phyloP scores from a whole-genome alignment of 2,888 invertebrate genomes.

The Xestia c-nigrum region DNA sequence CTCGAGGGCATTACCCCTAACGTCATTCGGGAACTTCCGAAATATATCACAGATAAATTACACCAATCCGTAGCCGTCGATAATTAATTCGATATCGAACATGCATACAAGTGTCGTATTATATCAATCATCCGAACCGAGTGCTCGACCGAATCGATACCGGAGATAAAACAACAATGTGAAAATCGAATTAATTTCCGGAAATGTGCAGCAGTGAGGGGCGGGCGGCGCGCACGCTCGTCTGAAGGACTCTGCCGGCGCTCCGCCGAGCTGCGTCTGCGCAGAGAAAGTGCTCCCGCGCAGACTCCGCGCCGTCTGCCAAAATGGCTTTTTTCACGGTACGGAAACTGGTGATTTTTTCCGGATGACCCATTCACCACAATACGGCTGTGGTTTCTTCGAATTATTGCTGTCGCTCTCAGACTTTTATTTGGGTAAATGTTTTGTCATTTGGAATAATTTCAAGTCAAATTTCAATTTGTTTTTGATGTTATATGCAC shows the following conservation, averaged over 20 bases:
- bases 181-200: slow-evolving; percentile 71
- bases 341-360: slow-evolving; percentile 85
- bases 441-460: slow-evolving; percentile 46
- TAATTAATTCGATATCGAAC: slow-evolving; percentile 48
- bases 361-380: slow-evolving; percentile 79
- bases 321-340: slow-evolving; percentile 87
- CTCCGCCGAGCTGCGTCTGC: slow-evolving; percentile 78
- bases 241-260: slow-evolving; percentile 82
- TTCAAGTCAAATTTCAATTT: slow-evolving; percentile 1
- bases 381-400: slow-evolving; percentile 55
- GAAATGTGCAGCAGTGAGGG: slow-evolving; percentile 71
- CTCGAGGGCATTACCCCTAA: slow-evolving; percentile 76
- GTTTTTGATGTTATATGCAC: neutral
- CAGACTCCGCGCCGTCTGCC: slow-evolving; percentile 90
- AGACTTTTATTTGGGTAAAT: slow-evolving; percentile 48
- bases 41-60: slow-evolving; percentile 72
- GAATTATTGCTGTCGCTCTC: slow-evolving; percentile 42
- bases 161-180: slow-evolving; percentile 65
- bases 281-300: slow-evolving; percentile 88
- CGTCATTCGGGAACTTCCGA: slow-evolving; percentile 73
- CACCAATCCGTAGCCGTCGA: slow-evolving; percentile 63
- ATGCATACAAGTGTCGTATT: slow-evolving; percentile 63
- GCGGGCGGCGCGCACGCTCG: slow-evolving; percentile 82
- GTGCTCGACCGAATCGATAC: slow-evolving; percentile 64
- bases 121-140: slow-evolving; percentile 69